Conservation (phyloP, 2,797 vertebrate species). For the Nasua narica region DNA sequence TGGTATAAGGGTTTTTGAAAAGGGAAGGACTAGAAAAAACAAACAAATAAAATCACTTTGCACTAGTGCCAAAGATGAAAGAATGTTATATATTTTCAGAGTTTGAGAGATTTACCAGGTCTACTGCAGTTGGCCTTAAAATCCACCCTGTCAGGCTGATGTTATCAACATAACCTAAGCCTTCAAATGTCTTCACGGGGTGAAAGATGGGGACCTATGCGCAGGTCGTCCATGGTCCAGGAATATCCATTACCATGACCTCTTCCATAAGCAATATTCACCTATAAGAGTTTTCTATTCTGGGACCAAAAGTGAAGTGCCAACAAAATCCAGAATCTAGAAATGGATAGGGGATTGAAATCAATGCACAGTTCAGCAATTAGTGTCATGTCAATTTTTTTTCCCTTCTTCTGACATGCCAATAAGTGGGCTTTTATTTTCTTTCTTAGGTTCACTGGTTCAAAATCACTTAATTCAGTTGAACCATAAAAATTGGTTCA, state of each 20-base stretch:
- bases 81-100: not conserved
- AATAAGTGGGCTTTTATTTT: not conserved
- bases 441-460: not conserved
- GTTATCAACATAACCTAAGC: not conserved
- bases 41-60: not conserved
- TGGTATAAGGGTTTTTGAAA: not conserved
- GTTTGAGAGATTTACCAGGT: not conserved
- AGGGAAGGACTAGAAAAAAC: not conserved
- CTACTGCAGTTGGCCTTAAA: not conserved
- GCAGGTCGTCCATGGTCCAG: not conserved
- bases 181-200: not conserved
- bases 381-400: not conserved
- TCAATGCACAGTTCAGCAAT: not conserved
- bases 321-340: not conserved
- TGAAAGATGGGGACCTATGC: not conserved
- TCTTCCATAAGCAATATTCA: not conserved
- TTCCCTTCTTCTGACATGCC: not conserved
- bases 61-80: not conserved
- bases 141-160: not conserved
- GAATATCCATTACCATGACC: not conserved
- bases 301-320: not conserved
- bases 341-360: not conserved
- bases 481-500: not conserved
- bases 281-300: not conserved
- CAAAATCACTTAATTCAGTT: not conserved